These are phyloP conservation scores for Linnaemya vulpina DNA, from an alignment of 2,888 invertebrate genomes.

Conservation along the genomic window DNA sequence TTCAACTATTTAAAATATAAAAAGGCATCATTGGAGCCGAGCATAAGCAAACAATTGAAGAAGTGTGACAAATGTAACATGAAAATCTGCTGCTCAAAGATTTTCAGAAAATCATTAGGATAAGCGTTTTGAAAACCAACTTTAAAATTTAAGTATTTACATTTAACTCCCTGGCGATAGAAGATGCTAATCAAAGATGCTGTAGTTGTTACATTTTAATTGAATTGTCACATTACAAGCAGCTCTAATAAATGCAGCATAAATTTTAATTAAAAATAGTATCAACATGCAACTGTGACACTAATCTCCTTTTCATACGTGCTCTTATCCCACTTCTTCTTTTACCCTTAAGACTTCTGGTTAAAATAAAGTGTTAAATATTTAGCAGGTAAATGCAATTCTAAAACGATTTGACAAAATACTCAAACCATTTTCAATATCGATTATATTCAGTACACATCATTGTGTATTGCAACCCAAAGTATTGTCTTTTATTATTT, in stretches of 20 bases:
- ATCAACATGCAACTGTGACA: constrained; percentile 41
- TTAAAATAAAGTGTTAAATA: constrained; percentile 63
- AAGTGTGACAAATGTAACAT: background rate
- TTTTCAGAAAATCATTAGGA: constrained; percentile 2
- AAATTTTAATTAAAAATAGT: constrained; percentile 51
- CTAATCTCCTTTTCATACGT: constrained; percentile 60
- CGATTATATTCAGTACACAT: constrained; percentile 5
- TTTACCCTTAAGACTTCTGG: constrained; percentile 34
- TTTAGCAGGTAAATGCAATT: constrained; percentile 57
- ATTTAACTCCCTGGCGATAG: constrained; percentile 36
- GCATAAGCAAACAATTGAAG: constrained; percentile 25
- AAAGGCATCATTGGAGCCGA: constrained; percentile 40
- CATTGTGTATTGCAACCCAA: background rate
- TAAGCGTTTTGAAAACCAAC: background rate
- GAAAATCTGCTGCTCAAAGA: constrained; percentile 17
- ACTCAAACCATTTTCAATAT: constrained; percentile 5
- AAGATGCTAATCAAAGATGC: constrained; percentile 14
- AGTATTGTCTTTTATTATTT: background rate
- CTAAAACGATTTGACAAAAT: constrained; percentile 39
- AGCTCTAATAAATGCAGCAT: constrained; percentile 1
- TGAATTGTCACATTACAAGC: constrained; percentile 16
- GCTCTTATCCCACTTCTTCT: constrained; percentile 49
- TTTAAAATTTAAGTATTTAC: constrained; percentile 33
- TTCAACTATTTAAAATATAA: background rate
- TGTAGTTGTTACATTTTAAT: constrained; percentile 48